phyloP scores from a whole-genome alignment of 2,113 vertebrate species.

The Synchiropus splendidus region DNA sequence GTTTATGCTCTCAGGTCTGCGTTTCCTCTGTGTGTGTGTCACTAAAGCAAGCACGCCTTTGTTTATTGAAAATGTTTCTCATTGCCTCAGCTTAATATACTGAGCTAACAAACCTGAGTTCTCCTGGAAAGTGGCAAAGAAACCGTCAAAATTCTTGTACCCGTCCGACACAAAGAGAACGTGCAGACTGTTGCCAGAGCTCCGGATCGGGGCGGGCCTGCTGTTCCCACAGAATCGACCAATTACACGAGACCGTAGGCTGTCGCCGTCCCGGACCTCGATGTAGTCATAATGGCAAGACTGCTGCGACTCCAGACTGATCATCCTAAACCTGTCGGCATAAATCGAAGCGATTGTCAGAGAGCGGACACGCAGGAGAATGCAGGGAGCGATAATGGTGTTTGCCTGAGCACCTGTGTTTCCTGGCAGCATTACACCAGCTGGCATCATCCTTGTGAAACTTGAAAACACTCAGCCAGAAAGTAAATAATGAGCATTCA shows the following conservation, averaged over 20 bases:
- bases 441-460: conserved; percentile 5
- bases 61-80: not conserved
- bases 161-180: conserved; percentile 91
- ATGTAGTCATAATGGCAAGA: conserved; percentile 93
- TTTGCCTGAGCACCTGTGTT: conserved; percentile 16
- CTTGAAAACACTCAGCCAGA: conserved; percentile 14
- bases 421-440: conserved; percentile 12
- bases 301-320: conserved; percentile 91
- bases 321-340: conserved; percentile 81
- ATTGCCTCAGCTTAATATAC: too few relatives aligned
- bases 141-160: conserved; percentile 95
- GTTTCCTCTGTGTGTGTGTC: too few relatives aligned
- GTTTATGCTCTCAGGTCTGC: too few relatives aligned
- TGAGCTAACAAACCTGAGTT: conserved; percentile 73
- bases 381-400: not conserved
- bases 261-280: conserved; percentile 87
- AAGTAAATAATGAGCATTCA: conserved; percentile 12
- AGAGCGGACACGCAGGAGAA: not conserved
- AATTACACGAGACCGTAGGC: conserved; percentile 76
- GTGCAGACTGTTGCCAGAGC: conserved; percentile 80
- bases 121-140: conserved; percentile 89
- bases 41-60: too few relatives aligned
- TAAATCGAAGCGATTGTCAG: not conserved
- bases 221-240: conserved; percentile 88
- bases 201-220: conserved; percentile 75